Conservation (phyloP, 2,113 vertebrate genomes). For the Eubucco bourcierii region DNA sequence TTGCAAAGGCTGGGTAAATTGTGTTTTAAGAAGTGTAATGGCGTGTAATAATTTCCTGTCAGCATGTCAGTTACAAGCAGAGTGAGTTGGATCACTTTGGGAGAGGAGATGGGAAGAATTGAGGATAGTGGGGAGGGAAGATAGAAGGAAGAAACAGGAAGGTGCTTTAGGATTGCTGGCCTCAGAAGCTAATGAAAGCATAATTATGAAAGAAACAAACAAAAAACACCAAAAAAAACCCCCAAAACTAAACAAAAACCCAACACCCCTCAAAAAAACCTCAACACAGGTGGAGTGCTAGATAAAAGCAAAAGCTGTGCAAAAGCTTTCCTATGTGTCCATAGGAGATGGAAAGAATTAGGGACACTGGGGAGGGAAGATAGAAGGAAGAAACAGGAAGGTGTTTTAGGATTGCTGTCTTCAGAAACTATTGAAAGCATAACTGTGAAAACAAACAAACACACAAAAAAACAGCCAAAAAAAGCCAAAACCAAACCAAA, state of each 20-base stretch:
- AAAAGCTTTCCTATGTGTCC: too few species aligned
- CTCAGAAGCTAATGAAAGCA: conserved; percentile 60
- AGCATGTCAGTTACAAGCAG: conserved; percentile 77
- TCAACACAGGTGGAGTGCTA: too few species aligned
- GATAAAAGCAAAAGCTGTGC: too few species aligned
- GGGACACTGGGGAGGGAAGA: neutral
- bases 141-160: neutral
- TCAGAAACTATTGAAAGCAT: conserved; percentile 60
- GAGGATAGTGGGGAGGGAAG: neutral
- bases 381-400: neutral
- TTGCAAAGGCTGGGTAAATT: conserved; percentile 85
- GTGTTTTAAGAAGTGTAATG: conserved; percentile 87
- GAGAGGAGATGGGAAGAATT: conserved; percentile 31
- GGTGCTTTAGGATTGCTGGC: conserved; percentile 44
- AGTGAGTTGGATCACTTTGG: conserved; percentile 52
- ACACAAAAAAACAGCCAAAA: too few species aligned
- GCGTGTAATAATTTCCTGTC: conserved; percentile 87
- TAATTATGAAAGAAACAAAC: conserved; percentile 1
- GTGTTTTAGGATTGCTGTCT: conserved; percentile 48
- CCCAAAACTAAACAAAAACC: neutral
- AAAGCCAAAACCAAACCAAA: neutral
- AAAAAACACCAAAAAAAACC: too few species aligned
- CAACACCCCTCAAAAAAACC: too few species aligned
- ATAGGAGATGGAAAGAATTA: conserved; percentile 24
- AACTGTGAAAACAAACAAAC: neutral